phyloP scores from a whole-genome alignment of 2,797 vertebrate genomes.

The Rhinella marina region DNA sequence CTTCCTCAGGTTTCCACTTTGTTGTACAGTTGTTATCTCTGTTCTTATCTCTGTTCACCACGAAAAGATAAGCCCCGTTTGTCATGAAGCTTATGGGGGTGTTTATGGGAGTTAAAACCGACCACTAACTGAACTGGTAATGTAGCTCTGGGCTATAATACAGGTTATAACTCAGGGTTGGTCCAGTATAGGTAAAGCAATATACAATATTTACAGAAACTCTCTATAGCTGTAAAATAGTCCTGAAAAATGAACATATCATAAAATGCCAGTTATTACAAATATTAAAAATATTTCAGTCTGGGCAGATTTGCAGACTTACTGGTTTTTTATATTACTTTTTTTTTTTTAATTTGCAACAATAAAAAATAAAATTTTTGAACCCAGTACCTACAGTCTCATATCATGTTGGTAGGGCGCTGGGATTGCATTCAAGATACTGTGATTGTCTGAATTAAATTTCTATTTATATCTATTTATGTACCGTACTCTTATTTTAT shows the following conservation, averaged over 20 bases:
- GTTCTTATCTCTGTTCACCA: no score
- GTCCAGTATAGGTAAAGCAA: not conserved
- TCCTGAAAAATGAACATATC: not conserved
- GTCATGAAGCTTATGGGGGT: no score
- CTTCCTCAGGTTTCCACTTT: no score
- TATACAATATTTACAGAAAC: not conserved
- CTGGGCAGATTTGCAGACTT: not conserved
- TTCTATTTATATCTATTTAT: slow-evolving; percentile 8
- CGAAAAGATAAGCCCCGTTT: no score
- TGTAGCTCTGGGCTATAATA: not conserved
- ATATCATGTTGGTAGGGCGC: not conserved
- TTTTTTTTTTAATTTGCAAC: not conserved
- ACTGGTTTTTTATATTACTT: not conserved
- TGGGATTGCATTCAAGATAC: not conserved
- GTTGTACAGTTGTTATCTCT: no score
- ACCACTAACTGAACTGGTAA: not conserved
- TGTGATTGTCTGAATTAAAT: not conserved
- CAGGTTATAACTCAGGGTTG: not conserved
- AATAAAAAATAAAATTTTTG: not conserved
- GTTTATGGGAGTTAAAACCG: no score
- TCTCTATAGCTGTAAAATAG: no score
- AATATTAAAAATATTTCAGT: not conserved
- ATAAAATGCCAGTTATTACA: not conserved
- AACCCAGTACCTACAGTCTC: not conserved
- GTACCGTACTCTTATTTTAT: slow-evolving; percentile 8